These are phyloP conservation scores for Drosophila lutescens DNA, from an alignment of 2,888 invertebrate species.

Conservation along the genomic window DNA sequence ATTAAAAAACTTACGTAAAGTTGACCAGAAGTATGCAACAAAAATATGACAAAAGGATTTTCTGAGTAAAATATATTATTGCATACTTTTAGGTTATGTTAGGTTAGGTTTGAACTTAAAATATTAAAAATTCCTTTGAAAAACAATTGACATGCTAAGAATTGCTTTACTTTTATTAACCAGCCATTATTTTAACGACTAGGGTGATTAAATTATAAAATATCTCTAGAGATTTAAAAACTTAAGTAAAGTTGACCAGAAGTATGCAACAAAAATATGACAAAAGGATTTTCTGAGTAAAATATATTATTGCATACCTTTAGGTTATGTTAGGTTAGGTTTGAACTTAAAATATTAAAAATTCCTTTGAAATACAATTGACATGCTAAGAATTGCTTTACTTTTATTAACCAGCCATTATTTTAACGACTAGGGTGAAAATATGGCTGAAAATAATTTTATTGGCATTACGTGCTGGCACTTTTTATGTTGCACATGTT, in stretches of 20 bases:
- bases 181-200: not conserved
- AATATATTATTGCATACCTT: not conserved
- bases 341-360: too few species aligned
- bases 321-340: too few species aligned
- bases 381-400: not conserved
- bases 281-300: not conserved
- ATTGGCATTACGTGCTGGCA: constrained; percentile 9
- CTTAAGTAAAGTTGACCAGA: not conserved
- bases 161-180: not conserved
- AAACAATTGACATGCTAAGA: too few species aligned
- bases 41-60: not conserved
- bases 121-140: too few species aligned
- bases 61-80: not conserved
- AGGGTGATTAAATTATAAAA: not conserved
- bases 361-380: too few species aligned
- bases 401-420: not conserved
- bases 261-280: not conserved
- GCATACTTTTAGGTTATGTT: not conserved
- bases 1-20: not conserved
- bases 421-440: not conserved
- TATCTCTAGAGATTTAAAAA: not conserved
- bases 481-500: not conserved
- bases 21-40: not conserved
- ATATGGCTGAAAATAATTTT: constrained; percentile 6
- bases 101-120: too few species aligned